Evolutionary conservation across 1,140 invertebrate species (phyloP).

Genomic region (Heliconius nattereri): DNA sequence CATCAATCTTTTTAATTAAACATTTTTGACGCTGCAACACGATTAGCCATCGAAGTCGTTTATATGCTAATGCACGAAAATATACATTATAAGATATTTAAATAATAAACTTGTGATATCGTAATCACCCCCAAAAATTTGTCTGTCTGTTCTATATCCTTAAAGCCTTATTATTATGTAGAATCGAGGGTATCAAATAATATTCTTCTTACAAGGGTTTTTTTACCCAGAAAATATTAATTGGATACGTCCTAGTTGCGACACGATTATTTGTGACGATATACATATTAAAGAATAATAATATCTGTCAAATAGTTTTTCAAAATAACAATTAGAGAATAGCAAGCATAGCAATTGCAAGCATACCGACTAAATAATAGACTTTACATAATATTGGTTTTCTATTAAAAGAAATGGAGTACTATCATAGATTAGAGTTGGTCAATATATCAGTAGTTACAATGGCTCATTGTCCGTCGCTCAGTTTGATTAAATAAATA

Average conservation of each 20-base stretch:
- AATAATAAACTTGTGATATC: background rate
- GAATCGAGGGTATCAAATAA: background rate
- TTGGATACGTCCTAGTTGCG: too few relatives aligned
- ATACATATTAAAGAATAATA: too few relatives aligned
- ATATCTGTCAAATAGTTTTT: too few relatives aligned
- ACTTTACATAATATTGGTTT: constrained; percentile 26
- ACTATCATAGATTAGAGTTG: constrained; percentile 62
- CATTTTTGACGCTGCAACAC: constrained; percentile 76
- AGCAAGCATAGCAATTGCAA: background rate
- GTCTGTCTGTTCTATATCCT: background rate
- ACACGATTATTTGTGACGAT: too few relatives aligned
- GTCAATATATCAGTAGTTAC: constrained; percentile 74
- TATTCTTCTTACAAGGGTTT: too few relatives aligned
- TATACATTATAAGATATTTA: constrained; percentile 5
- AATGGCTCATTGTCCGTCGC: constrained; percentile 78
- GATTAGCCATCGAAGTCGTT: constrained; percentile 74
- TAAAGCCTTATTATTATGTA: background rate
- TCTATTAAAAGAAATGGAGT: constrained; percentile 56
- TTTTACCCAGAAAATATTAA: too few relatives aligned
- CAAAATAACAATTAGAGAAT: too few relatives aligned
- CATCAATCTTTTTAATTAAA: constrained; percentile 82
- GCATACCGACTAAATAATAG: background rate
- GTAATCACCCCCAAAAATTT: background rate
- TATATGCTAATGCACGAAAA: constrained; percentile 42
- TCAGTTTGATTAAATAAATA: constrained; percentile 78